Base-by-base conservation (phyloP, 2,797 vertebrate species). In the Parauchenoglanis ngamensis region DNA sequence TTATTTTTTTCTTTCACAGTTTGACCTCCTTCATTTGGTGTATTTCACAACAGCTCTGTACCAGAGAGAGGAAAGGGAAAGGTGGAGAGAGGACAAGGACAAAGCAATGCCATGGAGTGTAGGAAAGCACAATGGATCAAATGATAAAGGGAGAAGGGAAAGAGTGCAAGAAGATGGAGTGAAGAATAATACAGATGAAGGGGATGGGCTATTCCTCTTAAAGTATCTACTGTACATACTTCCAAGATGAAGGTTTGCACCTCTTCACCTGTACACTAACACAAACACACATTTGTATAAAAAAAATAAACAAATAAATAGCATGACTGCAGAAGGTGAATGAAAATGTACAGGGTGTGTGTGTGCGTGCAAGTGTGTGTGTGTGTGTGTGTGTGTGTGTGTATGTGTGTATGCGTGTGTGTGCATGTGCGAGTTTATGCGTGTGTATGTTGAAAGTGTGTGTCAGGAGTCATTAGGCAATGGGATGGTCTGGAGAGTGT, bases 1-100 rank as follows among this genome's bases (percentile, higher is more conserved):
- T 91, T 96, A 94, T 95, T 92, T 94, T 96, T 94, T 79, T 96
- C 94, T 92, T 95, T 96, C 94, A 97, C 96, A 97, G 96, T 95
- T 96, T 95, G 91, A 95, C 93, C 91, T 94, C 96, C 92, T 93
- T 93, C 94, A 96, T 97, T 96, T 96, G 95, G 95, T 95, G 93
- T 95, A 93, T 90, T 94, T 93, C 92, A 94, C 92, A 92, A 92
- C 92, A 91, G 93, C 90, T 94, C 92, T 90, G 91, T 92, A 93
- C 90, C 91, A 92, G 92, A 93, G 90, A 90, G 92, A 87, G 93
- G 90, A 90, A 83, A 87, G 89, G 90, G 92, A 92, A 88, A 90
- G 90, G 90, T 65, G 85, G 52, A 75, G 59, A 59, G 78, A 91
- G 92, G 91, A 91, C 90, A 93, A 91, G 23, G 61, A 28, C 35